Conservation (phyloP, 2,888 invertebrate species). For the Zele albiditarsus region DNA sequence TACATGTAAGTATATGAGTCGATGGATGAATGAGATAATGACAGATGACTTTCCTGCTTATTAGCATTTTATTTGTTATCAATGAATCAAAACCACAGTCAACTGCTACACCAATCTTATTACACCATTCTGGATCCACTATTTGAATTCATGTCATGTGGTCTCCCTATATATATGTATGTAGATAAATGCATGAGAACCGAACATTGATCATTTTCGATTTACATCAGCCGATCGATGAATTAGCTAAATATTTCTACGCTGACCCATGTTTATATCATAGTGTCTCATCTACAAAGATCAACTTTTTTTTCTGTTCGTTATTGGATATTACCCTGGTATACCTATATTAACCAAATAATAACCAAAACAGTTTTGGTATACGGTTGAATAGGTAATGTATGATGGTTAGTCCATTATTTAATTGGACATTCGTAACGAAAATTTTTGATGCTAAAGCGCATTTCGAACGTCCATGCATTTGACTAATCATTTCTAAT, state of each 20-base stretch:
- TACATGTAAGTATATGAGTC: too few relatives aligned
- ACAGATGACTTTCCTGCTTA: neutral
- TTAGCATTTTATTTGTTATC: neutral
- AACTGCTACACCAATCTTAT: neutral
- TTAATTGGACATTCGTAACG: constrained; percentile 22
- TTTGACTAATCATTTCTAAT: constrained; percentile 50
- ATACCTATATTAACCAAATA: constrained; percentile 17
- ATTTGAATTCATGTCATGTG: neutral
- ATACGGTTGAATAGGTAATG: neutral
- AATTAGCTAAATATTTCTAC: neutral
- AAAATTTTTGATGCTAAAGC: constrained; percentile 26
- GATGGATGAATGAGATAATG: too few relatives aligned
- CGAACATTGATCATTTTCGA: neutral
- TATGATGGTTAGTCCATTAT: neutral
- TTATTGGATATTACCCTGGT: constrained; percentile 38
- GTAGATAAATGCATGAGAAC: neutral
- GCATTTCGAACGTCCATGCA: constrained; percentile 19
- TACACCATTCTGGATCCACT: neutral
- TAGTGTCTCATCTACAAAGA: neutral
- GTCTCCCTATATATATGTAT: neutral
- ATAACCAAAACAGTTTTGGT: neutral
- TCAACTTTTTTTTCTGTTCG: neutral
- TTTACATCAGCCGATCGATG: neutral
- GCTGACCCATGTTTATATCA: neutral
- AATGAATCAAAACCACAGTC: neutral